phyloP scores from a whole-genome alignment of 2,113 vertebrate genomes.

The Seriola dumerili region DNA sequence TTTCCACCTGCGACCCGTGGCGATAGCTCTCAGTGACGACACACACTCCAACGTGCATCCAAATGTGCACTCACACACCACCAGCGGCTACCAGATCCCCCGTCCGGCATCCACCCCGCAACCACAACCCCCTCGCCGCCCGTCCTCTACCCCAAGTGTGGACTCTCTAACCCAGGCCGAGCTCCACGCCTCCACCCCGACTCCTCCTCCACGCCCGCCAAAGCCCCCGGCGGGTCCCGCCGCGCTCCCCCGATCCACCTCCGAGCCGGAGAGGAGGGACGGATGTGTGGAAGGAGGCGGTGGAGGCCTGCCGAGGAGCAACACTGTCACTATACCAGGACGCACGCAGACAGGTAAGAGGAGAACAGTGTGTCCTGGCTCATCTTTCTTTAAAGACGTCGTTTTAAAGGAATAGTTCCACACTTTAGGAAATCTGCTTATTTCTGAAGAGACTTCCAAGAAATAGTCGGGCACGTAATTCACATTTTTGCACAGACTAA shows the following conservation, averaged over 20 bases:
- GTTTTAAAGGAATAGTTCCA: too few species aligned
- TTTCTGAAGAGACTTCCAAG: too few species aligned
- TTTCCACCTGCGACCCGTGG: conserved; percentile 65
- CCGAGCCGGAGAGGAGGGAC: conserved; percentile 42
- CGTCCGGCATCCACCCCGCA: conserved; percentile 39
- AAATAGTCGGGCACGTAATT: too few species aligned
- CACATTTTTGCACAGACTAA: too few species aligned
- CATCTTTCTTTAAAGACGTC: background rate
- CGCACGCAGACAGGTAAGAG: conserved; percentile 35
- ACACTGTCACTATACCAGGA: conserved; percentile 30
- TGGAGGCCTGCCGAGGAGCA: conserved; percentile 25
- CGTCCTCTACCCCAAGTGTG: conserved; percentile 65
- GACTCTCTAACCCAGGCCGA: conserved; percentile 58
- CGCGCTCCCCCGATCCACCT: conserved; percentile 26
- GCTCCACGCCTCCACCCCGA: conserved; percentile 44
- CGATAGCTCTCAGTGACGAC: conserved; percentile 5
- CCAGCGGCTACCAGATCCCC: conserved; percentile 67
- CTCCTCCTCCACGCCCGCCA: conserved; percentile 75
- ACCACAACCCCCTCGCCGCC: background rate
- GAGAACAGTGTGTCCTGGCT: background rate
- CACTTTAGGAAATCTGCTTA: too few species aligned
- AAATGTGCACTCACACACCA: background rate
- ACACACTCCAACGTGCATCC: background rate
- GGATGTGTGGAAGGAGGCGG: conserved; percentile 27
- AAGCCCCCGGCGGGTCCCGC: conserved; percentile 55